phyloP scores from a whole-genome alignment of 2,113 vertebrate genomes.

The Labrus mixtus region DNA sequence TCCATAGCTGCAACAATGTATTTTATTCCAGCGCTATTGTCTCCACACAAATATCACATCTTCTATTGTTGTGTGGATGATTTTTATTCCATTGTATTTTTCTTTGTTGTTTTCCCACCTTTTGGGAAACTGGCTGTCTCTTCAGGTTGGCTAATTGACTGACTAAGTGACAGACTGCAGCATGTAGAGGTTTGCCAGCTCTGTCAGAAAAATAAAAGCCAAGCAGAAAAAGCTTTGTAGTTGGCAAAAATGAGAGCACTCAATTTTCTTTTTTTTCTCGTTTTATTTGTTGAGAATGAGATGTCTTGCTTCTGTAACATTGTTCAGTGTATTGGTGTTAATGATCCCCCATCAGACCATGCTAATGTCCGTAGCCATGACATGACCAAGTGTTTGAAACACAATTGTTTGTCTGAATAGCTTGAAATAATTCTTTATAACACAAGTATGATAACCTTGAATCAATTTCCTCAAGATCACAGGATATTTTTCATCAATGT shows the following conservation, averaged over 20 bases:
- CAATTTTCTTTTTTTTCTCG: conserved; percentile 7
- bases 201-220: background rate
- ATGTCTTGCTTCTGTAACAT: background rate
- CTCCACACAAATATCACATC: background rate
- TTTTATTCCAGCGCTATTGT: background rate
- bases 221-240: conserved; percentile 11
- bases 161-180: conserved; percentile 17
- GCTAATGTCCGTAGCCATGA: background rate
- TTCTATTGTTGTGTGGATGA: background rate
- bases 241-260: background rate
- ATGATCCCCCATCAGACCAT: background rate
- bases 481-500: background rate
- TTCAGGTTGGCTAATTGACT: conserved; percentile 25
- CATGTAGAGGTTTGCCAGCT: conserved; percentile 20
- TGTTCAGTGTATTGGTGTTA: background rate
- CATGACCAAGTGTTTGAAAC: background rate
- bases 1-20: background rate
- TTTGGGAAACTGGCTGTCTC: conserved; percentile 5
- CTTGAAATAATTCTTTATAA: background rate
- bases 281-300: background rate
- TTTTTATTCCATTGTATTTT: background rate
- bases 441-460: background rate
- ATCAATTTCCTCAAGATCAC: conserved; percentile 1
- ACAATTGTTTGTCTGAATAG: background rate
- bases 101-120: conserved; percentile 1